Conservation (phyloP, 23 tunicate genomes). For the Trididemnum clinides region DNA sequence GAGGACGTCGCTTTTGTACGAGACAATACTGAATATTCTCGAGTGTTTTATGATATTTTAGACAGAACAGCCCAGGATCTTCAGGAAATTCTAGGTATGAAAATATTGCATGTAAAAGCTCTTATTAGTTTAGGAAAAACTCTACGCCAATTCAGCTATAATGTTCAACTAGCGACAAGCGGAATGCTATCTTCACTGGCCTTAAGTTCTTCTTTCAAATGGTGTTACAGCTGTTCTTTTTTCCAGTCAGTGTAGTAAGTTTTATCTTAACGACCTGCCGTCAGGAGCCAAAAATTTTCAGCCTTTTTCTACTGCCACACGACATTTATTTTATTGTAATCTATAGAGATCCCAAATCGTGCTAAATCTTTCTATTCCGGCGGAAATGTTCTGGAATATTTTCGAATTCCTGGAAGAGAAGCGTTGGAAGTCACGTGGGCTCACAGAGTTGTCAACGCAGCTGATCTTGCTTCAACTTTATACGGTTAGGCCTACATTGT, state of each 20-base stretch:
- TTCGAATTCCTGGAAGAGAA: constrained; percentile 60
- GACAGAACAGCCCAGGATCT: neutral
- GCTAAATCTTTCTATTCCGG: constrained; percentile 78
- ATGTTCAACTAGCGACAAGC: too few relatives aligned
- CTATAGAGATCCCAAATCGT: neutral
- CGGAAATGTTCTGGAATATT: constrained; percentile 77
- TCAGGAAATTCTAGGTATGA: constrained; percentile 20
- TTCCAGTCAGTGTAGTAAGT: too few relatives aligned
- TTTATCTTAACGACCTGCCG: too few relatives aligned
- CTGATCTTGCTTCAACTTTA: constrained; percentile 39
- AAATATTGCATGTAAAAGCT: neutral
- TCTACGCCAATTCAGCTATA: too few relatives aligned
- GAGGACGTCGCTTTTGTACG: constrained; percentile 71
- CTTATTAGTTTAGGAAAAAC: too few relatives aligned
- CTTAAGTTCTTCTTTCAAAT: too few relatives aligned
- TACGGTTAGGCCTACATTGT: too few relatives aligned
- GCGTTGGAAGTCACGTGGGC: constrained; percentile 88
- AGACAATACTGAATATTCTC: constrained; percentile 51
- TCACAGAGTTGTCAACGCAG: constrained; percentile 60
- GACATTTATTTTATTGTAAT: too few relatives aligned
- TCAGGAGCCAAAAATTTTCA: too few relatives aligned
- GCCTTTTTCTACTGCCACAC: too few relatives aligned
- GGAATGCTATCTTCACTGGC: too few relatives aligned
- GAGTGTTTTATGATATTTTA: constrained; percentile 65
- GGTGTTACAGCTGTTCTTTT: too few relatives aligned